phyloP scores from a whole-genome alignment of 2,797 vertebrate species.

The Eospalax fontanierii region DNA sequence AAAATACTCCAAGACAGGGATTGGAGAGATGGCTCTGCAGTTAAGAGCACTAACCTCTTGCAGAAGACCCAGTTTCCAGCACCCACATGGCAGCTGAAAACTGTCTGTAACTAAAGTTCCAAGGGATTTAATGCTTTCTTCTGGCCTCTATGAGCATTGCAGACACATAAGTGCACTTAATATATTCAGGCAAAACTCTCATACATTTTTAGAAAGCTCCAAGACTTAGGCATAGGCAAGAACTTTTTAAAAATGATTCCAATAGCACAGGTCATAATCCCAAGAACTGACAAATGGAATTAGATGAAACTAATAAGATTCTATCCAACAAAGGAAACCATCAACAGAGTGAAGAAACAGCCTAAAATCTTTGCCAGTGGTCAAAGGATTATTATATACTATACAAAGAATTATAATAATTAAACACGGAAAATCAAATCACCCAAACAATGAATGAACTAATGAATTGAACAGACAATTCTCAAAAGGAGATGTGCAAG shows the following conservation, averaged over 20 bases:
- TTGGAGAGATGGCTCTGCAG: too few relatives aligned
- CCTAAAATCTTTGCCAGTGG: neutral
- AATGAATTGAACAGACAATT: too few relatives aligned
- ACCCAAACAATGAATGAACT: neutral
- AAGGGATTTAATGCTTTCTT: too few relatives aligned
- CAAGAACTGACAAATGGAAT: too few relatives aligned
- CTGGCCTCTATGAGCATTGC: too few relatives aligned
- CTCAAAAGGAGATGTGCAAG: neutral
- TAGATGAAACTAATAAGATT: neutral
- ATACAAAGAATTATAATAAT: neutral
- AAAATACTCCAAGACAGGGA: neutral
- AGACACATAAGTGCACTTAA: too few relatives aligned
- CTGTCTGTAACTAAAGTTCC: too few relatives aligned
- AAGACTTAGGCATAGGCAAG: neutral
- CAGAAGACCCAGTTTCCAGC: too few relatives aligned
- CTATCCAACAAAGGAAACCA: neutral
- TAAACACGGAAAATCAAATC: neutral
- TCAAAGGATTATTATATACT: neutral
- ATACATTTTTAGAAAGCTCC: too few relatives aligned
- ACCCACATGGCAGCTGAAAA: too few relatives aligned
- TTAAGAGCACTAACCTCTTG: too few relatives aligned
- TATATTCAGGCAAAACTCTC: too few relatives aligned
- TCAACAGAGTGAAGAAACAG: neutral
- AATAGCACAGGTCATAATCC: neutral
- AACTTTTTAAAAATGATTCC: neutral